A percentile compares a stretch with the other conserved stretches of the same genome.
Conservation (phyloP, 2,888 invertebrate species). For the Mesorhabditis spiculigera region DNA sequence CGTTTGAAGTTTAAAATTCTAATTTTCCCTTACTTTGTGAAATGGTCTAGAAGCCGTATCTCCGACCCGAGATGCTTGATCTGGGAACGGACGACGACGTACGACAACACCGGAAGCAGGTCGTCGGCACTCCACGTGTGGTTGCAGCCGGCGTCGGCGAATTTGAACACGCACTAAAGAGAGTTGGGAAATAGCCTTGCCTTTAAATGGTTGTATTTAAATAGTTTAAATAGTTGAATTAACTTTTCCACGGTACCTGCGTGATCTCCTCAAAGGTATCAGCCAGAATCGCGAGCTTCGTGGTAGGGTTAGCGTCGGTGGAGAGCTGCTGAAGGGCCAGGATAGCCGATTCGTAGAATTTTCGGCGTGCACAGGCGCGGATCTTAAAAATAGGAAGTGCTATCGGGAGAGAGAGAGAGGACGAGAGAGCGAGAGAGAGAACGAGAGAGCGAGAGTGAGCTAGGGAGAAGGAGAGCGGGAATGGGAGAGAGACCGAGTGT, state of each 20-base stretch:
- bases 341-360: conserved; percentile 41
- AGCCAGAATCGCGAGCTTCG: conserved; percentile 75
- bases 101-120: conserved; percentile 70
- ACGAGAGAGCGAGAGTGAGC: no score
- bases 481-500: no score
- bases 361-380: conserved; percentile 58
- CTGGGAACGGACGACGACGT: conserved; percentile 76
- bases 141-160: conserved; percentile 20
- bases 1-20: no score
- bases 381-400: conserved; percentile 57
- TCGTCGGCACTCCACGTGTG: conserved; percentile 29
- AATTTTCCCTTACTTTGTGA: conserved; percentile 58
- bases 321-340: conserved; percentile 73
- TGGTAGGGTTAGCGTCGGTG: conserved; percentile 65
- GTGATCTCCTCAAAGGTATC: conserved; percentile 77
- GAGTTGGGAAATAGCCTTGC: not conserved
- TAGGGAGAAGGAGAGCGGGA: no score
- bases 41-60: conserved; percentile 78
- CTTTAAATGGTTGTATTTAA: not conserved
- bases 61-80: conserved; percentile 79
- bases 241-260: not conserved
- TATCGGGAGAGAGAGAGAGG: no score
- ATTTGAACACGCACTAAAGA: conserved; percentile 57
- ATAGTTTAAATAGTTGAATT: not conserved
- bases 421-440: no score